These are phyloP conservation scores for Ctenopoma kingsleyae DNA, from an alignment of 2,797 vertebrate species.

Conservation along the genomic window DNA sequence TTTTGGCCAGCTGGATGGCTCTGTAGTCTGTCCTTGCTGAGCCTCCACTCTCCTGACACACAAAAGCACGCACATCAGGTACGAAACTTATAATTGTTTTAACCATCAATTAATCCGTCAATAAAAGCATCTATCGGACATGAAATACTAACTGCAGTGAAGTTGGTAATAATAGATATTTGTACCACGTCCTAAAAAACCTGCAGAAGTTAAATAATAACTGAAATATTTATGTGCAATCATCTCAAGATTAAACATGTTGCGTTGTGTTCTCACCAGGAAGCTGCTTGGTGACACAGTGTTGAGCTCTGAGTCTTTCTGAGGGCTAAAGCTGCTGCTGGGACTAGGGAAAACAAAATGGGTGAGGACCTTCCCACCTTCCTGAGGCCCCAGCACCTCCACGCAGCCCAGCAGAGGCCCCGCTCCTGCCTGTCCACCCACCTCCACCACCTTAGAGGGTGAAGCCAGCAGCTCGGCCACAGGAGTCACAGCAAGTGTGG, in stretches of 20 bases:
- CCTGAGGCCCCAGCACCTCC: slow-evolving; percentile 85
- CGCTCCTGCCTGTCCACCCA: slow-evolving; percentile 64
- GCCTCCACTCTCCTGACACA: slow-evolving; percentile 90
- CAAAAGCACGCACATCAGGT: background rate
- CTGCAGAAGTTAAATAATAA: no score
- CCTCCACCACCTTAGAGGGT: slow-evolving; percentile 85
- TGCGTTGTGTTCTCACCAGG: slow-evolving; percentile 82
- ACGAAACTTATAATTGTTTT: background rate
- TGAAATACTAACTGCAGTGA: background rate
- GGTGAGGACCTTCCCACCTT: slow-evolving; percentile 87
- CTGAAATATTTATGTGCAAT: no score
- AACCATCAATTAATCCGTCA: background rate
- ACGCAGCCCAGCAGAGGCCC: slow-evolving; percentile 83
- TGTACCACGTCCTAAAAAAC: no score
- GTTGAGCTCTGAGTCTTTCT: slow-evolving; percentile 88
- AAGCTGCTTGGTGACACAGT: slow-evolving; percentile 86
- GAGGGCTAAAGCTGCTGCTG: slow-evolving; percentile 84
- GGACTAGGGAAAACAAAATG: slow-evolving; percentile 89
- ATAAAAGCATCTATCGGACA: no score
- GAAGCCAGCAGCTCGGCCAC: slow-evolving; percentile 86
- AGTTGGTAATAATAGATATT: background rate
- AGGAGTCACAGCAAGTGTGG: slow-evolving; percentile 72
- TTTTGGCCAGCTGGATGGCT: slow-evolving; percentile 95
- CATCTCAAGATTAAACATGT: background rate
- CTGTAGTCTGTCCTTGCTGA: slow-evolving; percentile 97